phyloP scores from a whole-genome alignment of 1,140 invertebrate species.

The Bombus sibiricus region DNA sequence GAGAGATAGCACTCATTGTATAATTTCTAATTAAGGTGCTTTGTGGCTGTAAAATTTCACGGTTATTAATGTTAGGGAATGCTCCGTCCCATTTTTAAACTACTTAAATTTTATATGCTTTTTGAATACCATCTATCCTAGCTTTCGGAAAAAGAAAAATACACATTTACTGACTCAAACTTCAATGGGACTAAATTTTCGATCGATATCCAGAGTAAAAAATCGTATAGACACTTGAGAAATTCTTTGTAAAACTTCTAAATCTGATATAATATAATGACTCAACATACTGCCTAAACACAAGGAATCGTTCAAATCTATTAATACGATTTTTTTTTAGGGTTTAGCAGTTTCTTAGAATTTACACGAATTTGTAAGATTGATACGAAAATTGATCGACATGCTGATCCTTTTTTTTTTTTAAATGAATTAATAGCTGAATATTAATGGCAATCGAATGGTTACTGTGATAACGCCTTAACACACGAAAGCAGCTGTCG shows the following conservation, averaged over 20 bases:
- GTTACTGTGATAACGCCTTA: slow-evolving; percentile 77
- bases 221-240: background rate
- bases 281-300: slow-evolving; percentile 12
- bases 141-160: slow-evolving; percentile 42
- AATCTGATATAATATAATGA: background rate
- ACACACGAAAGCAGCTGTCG: slow-evolving; percentile 86
- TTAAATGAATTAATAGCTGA: slow-evolving; percentile 8
- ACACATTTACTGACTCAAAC: slow-evolving; percentile 1
- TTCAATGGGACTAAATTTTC: slow-evolving; percentile 35
- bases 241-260: background rate
- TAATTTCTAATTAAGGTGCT: slow-evolving; percentile 53
- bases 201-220: slow-evolving; percentile 29
- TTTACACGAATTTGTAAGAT: slow-evolving; percentile 10
- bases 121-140: slow-evolving; percentile 49
- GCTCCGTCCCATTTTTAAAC: slow-evolving; percentile 69
- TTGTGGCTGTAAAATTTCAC: slow-evolving; percentile 41
- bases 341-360: slow-evolving; percentile 5
- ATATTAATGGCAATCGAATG: slow-evolving; percentile 12
- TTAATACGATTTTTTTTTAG: slow-evolving; percentile 12
- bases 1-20: slow-evolving; percentile 19
- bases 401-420: background rate
- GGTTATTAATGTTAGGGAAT: slow-evolving; percentile 57
- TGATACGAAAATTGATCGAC: background rate
- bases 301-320: background rate
- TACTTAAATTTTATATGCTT: slow-evolving; percentile 66